Evolutionary conservation across 2,888 invertebrate species (phyloP), one percentile per base, ranked within the genome.

Genomic region (Rapana venosa): DNA sequence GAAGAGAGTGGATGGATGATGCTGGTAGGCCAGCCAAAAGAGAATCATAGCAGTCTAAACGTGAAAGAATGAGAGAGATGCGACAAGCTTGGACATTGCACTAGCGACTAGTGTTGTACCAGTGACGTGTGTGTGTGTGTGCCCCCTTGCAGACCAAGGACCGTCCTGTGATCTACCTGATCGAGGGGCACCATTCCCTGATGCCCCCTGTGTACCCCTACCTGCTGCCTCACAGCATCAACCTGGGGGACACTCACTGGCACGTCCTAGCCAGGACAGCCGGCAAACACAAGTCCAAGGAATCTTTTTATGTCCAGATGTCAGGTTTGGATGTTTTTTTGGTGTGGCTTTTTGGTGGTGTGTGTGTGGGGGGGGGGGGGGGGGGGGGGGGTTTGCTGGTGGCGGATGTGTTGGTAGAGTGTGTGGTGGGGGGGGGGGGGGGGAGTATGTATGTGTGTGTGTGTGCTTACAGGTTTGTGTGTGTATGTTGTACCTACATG

Each of bases 131-230:
- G 47, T 83, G 83, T 83, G 36, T 83, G 83, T 2, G 47, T 35
- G 17, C 30, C 22, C 26, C 30, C 17, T 4, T 17, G 26, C 83
- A 90, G 26, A 88, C 88, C 0, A 90, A 88, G 58, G 89, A 89
- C 5, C 89, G 90, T 26, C 87, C 87, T 11, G 81, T 94, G 0
- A n/a, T 95, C 36, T 94, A 94, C 90, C 91, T 94, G 47, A 91
- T 95, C n/a, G 89, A 91, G 88, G 87, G 87, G 22, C 32, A 87
- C 56, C 90, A 91, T 58, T n/a, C 47, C 56, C 47, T 13, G 90
- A 91, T 91, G 30, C 20, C 30, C 17, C 91, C 91, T n/a, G 83
- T 90, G 85, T 91, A 91, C 83, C 87, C 91, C 20, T 91, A 91
- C 36, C 86, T 90, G 8, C 91, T 92, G n/a, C 90, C 90, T 26